Percentiles rank a stretch among this genome's conserved stretches.
phyloP scores from a whole-genome alignment of 1,140 invertebrate species.

The Melitaea cinxia region DNA sequence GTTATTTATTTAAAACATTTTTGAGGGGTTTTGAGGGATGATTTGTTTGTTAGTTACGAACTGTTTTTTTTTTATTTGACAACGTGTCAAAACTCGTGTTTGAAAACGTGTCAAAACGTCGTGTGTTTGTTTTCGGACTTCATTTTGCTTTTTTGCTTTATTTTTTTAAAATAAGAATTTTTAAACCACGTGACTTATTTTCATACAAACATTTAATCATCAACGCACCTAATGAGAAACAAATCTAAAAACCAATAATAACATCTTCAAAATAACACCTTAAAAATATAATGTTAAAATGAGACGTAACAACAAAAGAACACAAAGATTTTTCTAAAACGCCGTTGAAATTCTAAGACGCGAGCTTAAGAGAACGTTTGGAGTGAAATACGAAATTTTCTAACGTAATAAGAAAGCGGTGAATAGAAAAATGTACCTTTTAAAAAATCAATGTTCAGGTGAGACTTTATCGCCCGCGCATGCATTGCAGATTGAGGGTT shows the following conservation, averaged over 20 bases:
- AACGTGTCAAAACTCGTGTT: too few relatives aligned
- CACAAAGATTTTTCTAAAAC: slow-evolving; percentile 22
- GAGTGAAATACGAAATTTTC: slow-evolving; percentile 34
- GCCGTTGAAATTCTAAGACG: slow-evolving; percentile 22
- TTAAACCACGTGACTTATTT: too few relatives aligned
- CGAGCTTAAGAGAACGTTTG: slow-evolving; percentile 23
- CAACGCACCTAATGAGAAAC: not conserved
- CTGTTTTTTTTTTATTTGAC: too few relatives aligned
- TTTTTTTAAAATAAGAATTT: too few relatives aligned
- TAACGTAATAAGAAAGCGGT: slow-evolving; percentile 38
- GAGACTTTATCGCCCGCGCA: slow-evolving; percentile 53
- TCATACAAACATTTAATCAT: not conserved
- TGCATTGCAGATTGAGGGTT: slow-evolving; percentile 70
- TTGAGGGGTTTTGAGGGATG: too few relatives aligned
- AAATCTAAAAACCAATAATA: not conserved
- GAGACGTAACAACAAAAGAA: slow-evolving; percentile 19
- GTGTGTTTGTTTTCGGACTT: too few relatives aligned
- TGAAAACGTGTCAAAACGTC: too few relatives aligned
- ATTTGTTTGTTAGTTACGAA: too few relatives aligned
- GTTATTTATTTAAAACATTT: too few relatives aligned
- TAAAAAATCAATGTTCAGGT: slow-evolving; percentile 68
- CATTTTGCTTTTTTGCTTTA: too few relatives aligned
- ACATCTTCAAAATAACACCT: not conserved
- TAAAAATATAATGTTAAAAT: slow-evolving; percentile 22
- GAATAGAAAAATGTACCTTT: slow-evolving; percentile 51